Base-by-base conservation (phyloP, 2,888 invertebrate genomes). In the Tenthredo mesomela region DNA sequence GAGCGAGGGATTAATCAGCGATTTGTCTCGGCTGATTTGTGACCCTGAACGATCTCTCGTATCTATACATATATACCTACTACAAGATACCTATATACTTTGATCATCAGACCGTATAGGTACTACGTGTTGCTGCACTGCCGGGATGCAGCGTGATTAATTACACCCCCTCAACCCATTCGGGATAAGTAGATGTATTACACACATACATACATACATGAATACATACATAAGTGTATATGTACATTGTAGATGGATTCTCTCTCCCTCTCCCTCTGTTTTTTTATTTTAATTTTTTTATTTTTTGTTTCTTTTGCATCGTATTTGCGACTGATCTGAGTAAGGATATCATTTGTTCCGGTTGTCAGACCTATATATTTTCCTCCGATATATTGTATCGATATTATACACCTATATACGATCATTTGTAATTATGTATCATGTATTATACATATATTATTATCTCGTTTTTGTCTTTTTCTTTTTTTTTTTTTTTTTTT, bases 1-100 rank as follows among this genome's bases (percentile, higher is more conserved):
- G 67, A 85, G 77, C 47, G 86, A 86, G 87, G 87, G 87, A 89
- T 89, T 88, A 89, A 89, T 88, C 88, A 88, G 84, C 87, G 86
- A 89, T 89, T 89, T 87, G 88, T 88, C 87, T 85, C 87, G 87
- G 85, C 85, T 87, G 87, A 89, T 89, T 88, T 87, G 87, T 86
- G 84, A 86, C 87, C 87, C 87, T 88, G 87, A 88, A 82, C 82
- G 67, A 67, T 82, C 65, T 67, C 82, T 80, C 65, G 67, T 67
- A 25, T 37, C 37, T 33, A 43, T 47, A 40, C n/a, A n/a, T n/a
- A n/a, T n/a, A n/a, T n/a, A n/a, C n/a, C n/a, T 71, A 71, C 18
- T 21, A 73, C 21, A 6, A 18, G 18, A 40, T 43, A 21, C n/a
- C 2, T 40, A 43, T 58, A 58, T 0, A 21, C n/a, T 50, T 6